Percentiles rank a stretch among this genome's conserved stretches.
phyloP scores from a whole-genome alignment of 2,797 vertebrate genomes.

The Oreochromis grahami region DNA sequence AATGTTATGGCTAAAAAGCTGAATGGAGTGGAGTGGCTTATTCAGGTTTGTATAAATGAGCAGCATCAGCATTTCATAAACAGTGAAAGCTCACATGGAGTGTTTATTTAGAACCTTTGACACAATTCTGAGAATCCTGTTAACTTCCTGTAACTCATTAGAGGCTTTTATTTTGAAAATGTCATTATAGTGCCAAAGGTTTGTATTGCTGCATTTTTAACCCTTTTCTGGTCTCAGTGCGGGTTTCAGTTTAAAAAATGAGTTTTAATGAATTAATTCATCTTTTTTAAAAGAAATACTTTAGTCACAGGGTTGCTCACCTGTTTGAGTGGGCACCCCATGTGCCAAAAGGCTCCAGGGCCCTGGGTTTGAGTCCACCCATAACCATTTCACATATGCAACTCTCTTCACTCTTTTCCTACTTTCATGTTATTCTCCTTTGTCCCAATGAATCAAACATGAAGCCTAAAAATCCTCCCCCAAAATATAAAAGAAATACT shows the following conservation, averaged over 20 bases:
- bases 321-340: background rate
- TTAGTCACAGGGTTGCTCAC: background rate
- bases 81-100: fast-evolving
- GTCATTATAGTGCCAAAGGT: background rate
- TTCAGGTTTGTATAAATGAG: background rate
- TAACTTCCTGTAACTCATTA: background rate
- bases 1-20: background rate
- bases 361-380: background rate
- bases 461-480: too few species aligned
- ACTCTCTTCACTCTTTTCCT: background rate
- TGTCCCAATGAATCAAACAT: background rate
- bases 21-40: background rate
- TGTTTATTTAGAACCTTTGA: background rate
- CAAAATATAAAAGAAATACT: too few species aligned
- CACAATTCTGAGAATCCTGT: background rate
- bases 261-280: background rate
- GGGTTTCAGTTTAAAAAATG: background rate
- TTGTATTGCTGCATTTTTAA: background rate
- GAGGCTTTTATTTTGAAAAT: background rate
- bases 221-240: background rate
- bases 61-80: background rate
- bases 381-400: fast-evolving
- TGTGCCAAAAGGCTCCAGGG: background rate
- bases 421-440: background rate
- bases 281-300: fast-evolving